These are phyloP conservation scores for Hypselothyrea guttata DNA, from an alignment of 2,888 invertebrate genomes.

Conservation along the genomic window DNA sequence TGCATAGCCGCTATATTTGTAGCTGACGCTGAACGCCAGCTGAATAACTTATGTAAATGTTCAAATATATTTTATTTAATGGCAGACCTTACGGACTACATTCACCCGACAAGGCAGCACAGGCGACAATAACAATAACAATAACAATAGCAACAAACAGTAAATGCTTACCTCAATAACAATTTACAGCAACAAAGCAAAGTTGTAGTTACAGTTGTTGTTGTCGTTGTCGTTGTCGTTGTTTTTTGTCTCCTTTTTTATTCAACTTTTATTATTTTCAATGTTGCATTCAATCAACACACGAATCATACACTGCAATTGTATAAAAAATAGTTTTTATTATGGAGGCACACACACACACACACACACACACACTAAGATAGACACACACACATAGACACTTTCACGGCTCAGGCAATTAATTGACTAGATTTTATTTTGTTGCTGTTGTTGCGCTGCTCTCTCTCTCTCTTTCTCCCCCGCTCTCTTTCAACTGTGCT, in stretches of 20 bases:
- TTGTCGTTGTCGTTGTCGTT: slow-evolving; percentile 2
- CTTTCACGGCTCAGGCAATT: slow-evolving; percentile 57
- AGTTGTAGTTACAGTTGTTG: slow-evolving; percentile 10
- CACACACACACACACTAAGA: slow-evolving; percentile 41
- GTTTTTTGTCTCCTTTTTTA: slow-evolving; percentile 10
- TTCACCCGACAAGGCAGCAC: slow-evolving; percentile 2
- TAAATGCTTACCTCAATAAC: slow-evolving; percentile 45
- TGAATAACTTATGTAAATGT: slow-evolving; percentile 28
- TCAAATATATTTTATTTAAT: slow-evolving; percentile 1
- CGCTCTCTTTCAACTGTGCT: slow-evolving; percentile 3
- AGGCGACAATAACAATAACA: too few relatives aligned
- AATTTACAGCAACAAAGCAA: slow-evolving; percentile 13
- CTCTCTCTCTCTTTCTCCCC: slow-evolving; percentile 23
- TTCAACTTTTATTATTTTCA: slow-evolving; percentile 27
- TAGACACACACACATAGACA: slow-evolving; percentile 44
- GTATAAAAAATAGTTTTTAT: slow-evolving; percentile 61
- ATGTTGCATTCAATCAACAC: slow-evolving; percentile 63
- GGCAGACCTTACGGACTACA: slow-evolving; percentile 9
- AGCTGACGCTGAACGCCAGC: slow-evolving; percentile 7
- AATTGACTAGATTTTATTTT: slow-evolving; percentile 66
- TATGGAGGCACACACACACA: slow-evolving; percentile 48
- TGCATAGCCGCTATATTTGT: background rate
- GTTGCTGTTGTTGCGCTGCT: background rate
- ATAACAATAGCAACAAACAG: too few relatives aligned
- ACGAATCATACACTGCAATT: slow-evolving; percentile 45